phyloP scores from a whole-genome alignment of 92 coral and sea anemone species.

The Porites divaricata region DNA sequence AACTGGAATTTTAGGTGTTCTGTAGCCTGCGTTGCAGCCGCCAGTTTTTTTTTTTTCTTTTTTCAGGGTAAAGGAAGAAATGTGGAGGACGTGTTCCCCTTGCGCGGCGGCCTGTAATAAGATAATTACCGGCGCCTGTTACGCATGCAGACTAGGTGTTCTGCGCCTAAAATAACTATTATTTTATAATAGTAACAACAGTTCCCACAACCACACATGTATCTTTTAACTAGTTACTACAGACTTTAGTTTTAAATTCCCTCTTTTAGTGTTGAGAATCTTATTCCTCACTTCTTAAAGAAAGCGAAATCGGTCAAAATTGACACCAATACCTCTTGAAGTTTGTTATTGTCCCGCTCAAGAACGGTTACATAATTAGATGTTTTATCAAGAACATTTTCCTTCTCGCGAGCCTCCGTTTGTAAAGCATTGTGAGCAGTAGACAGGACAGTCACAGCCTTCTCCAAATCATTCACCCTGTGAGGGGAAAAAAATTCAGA shows the following conservation, averaged over 20 bases:
- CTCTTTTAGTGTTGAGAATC: not conserved
- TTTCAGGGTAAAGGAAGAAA: too few relatives aligned
- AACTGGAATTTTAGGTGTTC: too few relatives aligned
- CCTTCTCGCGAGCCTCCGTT: conserved; percentile 65
- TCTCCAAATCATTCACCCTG: conserved; percentile 76
- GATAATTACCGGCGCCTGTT: too few relatives aligned
- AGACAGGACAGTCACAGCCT: conserved; percentile 59
- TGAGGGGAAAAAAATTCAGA: not conserved
- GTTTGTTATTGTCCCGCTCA: conserved; percentile 54
- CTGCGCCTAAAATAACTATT: too few relatives aligned
- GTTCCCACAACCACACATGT: not conserved
- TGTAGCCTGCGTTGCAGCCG: too few relatives aligned
- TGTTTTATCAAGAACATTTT: conserved; percentile 58
- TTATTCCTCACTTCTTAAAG: not conserved
- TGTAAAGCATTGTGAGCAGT: conserved; percentile 62
- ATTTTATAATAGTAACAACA: too few relatives aligned
- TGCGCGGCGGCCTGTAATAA: too few relatives aligned
- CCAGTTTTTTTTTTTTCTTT: too few relatives aligned
- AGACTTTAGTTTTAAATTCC: not conserved
- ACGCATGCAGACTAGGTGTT: too few relatives aligned
- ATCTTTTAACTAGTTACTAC: not conserved
- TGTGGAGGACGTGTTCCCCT: too few relatives aligned
- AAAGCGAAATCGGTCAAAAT: not conserved
- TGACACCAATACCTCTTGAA: conserved; percentile 61
- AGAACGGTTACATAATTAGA: conserved; percentile 44